Conservation (phyloP, 64 coral and sea anemone species). For the Stichodactyla mertensii region DNA sequence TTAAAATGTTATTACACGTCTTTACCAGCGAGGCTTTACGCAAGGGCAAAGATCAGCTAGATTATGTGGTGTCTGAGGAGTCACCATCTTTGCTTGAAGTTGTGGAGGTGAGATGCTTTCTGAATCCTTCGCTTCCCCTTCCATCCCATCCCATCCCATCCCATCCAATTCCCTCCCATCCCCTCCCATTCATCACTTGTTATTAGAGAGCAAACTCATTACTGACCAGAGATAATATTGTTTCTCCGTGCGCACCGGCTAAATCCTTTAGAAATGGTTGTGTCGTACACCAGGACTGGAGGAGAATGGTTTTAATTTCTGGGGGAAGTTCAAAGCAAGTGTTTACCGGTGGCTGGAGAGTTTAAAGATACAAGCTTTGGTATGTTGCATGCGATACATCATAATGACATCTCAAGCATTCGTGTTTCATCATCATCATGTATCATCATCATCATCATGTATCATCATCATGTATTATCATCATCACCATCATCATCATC, state of each 20-base stretch:
- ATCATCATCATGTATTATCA: not conserved
- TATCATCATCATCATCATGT: not conserved
- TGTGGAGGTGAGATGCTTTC: slow-evolving; percentile 52
- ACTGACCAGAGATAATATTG: too few relatives aligned
- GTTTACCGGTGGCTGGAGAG: slow-evolving; percentile 61
- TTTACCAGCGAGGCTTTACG: not conserved
- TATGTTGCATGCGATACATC: not conserved
- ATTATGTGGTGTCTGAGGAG: slow-evolving; percentile 31
- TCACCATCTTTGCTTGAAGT: slow-evolving; percentile 57
- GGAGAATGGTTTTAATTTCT: slow-evolving; percentile 90
- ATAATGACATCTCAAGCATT: too few relatives aligned
- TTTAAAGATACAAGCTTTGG: slow-evolving; percentile 57
- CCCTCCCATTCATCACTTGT: too few relatives aligned
- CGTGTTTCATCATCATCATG: not conserved
- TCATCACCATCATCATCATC: not conserved
- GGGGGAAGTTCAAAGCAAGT: slow-evolving; percentile 72
- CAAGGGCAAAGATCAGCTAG: not conserved
- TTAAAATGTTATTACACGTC: not conserved
- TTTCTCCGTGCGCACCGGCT: too few relatives aligned
- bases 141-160: too few relatives aligned
- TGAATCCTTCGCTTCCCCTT: not conserved
- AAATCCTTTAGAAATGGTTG: slow-evolving; percentile 68
- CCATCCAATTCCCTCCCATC: too few relatives aligned
- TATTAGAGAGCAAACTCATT: too few relatives aligned
- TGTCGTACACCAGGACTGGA: slow-evolving; percentile 87